These are phyloP conservation scores for Athalia circularis DNA, from an alignment of 2,888 invertebrate genomes.

Conservation along the genomic window DNA sequence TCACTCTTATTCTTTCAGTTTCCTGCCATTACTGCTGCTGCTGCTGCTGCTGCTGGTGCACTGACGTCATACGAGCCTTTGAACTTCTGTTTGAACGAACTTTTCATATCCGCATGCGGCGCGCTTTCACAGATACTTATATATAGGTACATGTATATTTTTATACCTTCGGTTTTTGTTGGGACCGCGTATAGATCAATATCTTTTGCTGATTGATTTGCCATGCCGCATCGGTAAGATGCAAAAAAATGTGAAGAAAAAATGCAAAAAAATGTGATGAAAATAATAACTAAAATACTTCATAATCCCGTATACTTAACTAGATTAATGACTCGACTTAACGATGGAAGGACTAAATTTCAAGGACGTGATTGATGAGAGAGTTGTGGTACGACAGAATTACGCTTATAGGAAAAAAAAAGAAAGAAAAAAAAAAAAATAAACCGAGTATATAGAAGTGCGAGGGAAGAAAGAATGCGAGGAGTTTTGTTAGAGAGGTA, in stretches of 20 bases:
- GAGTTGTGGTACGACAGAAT: neutral
- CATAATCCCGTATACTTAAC: too few relatives aligned
- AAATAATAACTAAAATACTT: neutral
- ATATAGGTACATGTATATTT: too few relatives aligned
- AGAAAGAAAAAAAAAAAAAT: neutral
- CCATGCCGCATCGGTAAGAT: neutral
- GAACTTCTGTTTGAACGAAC: conserved; percentile 24
- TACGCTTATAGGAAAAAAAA: neutral
- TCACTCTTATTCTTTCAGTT: conserved; percentile 1
- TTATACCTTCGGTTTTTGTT: neutral
- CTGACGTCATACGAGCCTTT: conserved; percentile 28
- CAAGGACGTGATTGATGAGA: neutral
- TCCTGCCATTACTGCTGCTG: too few relatives aligned
- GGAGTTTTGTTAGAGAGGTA: neutral
- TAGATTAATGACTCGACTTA: too few relatives aligned
- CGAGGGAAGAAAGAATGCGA: neutral
- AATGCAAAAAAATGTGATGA: neutral
- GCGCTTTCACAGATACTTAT: neutral
- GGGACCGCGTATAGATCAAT: conserved; percentile 10
- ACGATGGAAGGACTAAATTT: too few relatives aligned
- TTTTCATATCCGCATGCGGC: conserved; percentile 21
- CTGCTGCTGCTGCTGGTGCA: neutral
- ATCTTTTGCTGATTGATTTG: conserved; percentile 20
- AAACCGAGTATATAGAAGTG: neutral
- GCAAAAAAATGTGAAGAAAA: too few relatives aligned